These are phyloP conservation scores for Tetrao urogallus DNA, from an alignment of 2,113 vertebrate genomes.

Conservation along the genomic window DNA sequence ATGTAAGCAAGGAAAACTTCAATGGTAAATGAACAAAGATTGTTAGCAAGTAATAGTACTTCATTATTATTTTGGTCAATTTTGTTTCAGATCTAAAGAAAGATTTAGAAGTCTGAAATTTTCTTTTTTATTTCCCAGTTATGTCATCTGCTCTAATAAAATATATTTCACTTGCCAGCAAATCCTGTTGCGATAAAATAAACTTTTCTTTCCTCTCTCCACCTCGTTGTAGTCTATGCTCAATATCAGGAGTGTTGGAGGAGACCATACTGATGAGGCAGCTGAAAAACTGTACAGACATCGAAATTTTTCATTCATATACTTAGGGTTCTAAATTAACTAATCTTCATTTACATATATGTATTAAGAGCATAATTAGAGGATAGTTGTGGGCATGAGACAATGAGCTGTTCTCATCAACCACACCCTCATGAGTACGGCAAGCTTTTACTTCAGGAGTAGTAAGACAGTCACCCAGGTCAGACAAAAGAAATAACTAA, in stretches of 20 bases:
- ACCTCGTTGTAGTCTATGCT: not conserved
- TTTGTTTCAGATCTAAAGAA: not conserved
- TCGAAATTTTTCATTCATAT: not conserved
- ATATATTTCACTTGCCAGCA: not conserved
- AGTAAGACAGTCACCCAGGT: not conserved
- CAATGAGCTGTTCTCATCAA: constrained; percentile 68
- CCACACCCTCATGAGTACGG: constrained; percentile 13
- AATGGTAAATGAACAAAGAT: not conserved
- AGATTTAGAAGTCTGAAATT: accelerated
- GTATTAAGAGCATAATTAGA: constrained; percentile 53
- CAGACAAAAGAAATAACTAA: constrained; percentile 50
- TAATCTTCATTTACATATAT: constrained; percentile 64
- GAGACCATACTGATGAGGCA: not conserved
- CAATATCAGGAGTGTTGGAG: not conserved
- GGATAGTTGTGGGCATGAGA: constrained; percentile 4
- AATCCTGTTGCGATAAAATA: not conserved
- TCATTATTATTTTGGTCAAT: not conserved
- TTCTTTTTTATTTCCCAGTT: not conserved
- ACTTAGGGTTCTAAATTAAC: constrained; percentile 66
- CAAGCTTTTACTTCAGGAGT: not conserved
- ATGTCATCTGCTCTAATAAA: not conserved
- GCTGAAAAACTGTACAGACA: not conserved
- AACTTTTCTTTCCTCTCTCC: not conserved
- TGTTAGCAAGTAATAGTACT: not conserved
- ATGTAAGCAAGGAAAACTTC: not conserved